phyloP scores from a whole-genome alignment of 2,113 vertebrate genomes.

The Chiloscyllium plagiosum region DNA sequence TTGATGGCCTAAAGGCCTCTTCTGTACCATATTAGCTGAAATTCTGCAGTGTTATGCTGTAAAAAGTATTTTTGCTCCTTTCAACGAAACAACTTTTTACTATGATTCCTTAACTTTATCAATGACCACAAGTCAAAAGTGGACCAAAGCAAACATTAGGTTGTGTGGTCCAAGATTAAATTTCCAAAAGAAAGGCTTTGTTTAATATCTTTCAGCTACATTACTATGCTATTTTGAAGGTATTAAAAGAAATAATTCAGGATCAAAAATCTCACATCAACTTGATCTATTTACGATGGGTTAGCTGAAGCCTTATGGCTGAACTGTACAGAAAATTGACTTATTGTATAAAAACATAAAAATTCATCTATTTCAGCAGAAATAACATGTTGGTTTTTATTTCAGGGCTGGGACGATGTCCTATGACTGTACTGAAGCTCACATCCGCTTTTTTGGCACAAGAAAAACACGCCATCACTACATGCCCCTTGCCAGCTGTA shows the following conservation, averaged over 20 bases:
- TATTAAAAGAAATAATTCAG: not conserved
- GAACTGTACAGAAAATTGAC: not conserved
- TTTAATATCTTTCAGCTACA: not conserved
- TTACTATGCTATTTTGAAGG: not conserved
- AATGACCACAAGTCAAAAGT: not conserved
- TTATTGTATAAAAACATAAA: not conserved
- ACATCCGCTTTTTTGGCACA: constrained; percentile 7
- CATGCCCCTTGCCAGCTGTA: constrained; percentile 47
- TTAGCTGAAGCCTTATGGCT: not conserved
- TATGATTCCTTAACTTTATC: not conserved
- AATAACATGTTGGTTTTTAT: constrained; percentile 2
- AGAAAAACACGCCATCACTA: constrained; percentile 27
- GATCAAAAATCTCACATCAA: not conserved
- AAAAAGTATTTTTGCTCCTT: not conserved
- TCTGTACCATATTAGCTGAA: no score
- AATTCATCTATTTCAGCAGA: not conserved
- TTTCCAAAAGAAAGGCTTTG: not conserved
- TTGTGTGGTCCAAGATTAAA: not conserved
- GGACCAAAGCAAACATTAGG: not conserved
- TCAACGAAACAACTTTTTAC: not conserved
- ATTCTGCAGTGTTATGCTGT: not conserved
- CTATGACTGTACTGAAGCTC: not conserved
- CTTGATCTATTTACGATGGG: not conserved
- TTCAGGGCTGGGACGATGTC: not conserved
- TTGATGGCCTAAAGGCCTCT: no score